Base-by-base conservation (phyloP, 2,113 vertebrate genomes). In the Trachemys scripta region DNA sequence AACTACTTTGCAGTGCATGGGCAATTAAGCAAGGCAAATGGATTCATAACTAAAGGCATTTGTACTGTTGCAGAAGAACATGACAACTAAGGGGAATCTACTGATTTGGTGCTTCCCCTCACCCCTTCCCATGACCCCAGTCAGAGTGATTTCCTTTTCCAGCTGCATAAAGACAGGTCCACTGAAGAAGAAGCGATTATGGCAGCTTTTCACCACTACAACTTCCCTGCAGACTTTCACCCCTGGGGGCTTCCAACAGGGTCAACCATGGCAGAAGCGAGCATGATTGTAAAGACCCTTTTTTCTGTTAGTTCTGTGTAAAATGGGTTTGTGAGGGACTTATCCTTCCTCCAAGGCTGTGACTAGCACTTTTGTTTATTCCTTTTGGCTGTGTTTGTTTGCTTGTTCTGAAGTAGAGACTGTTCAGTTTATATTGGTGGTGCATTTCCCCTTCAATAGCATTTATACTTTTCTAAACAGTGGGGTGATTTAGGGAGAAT, bases 401-500 rank as follows among this genome's bases (percentile, higher is more conserved):
- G 50, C 50, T 81, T 38, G 80, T 17, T 62, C 38, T 45, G 49
- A 93, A 92, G 38, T 25, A 82, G 54, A 89, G 94, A 59, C 80
- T 88, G 14, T 94, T 38, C 78, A 20, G 22, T 25, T 93, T 59
- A 29, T 79, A 4, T 45, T 88, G 87, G 45, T 85, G 90, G 53
- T 88, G 79, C 6, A 59, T 92, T 95, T 91, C 49, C 54, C 22
- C 3, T 75, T 75, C n/a, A n/a, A 42, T 11, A 75, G 12, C 25
- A 80, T 83, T 86, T 88, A 82, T 11, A 82, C 31, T 94, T 75
- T 88, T 85, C 89, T 82, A 78, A 90, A 76, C 56, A 78, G 45
- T 83, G 79, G 79, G 96, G 88, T 94, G 85, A 91, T 79, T 95
- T 82, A 88, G 82, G 35, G 27, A 89, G 62, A 84, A 76, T 95